A percentile compares a stretch with the other conserved stretches of the same genome.
These are phyloP conservation scores for Campopleginae sp. DNA, from an alignment of 2,888 invertebrate species.

Conservation along the genomic window DNA sequence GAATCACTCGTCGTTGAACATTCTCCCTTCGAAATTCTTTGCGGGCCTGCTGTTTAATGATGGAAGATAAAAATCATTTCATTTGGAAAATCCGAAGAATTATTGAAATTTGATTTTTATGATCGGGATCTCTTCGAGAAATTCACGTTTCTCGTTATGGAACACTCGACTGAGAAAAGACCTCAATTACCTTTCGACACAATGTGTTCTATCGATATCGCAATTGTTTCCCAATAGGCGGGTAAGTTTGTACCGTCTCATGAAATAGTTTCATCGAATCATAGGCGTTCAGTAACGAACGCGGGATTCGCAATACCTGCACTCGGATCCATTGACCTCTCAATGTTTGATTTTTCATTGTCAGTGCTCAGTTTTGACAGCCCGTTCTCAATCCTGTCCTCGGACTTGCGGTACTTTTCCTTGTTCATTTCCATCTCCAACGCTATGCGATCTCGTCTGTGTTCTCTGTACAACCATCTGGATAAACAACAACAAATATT, in stretches of 20 bases:
- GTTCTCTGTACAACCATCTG: slow-evolving; percentile 90
- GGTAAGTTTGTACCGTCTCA: slow-evolving; percentile 62
- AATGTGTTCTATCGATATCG: slow-evolving; percentile 32
- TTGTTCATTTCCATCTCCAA: slow-evolving; percentile 73
- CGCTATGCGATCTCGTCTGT: slow-evolving; percentile 85
- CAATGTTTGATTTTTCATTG: slow-evolving; percentile 73
- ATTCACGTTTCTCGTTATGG: not conserved
- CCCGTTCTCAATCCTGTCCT: slow-evolving; percentile 82
- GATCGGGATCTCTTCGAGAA: not conserved
- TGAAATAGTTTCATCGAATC: slow-evolving; percentile 58
- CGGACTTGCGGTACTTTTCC: slow-evolving; percentile 77
- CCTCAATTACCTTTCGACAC: slow-evolving; percentile 46
- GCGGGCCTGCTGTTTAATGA: slow-evolving; percentile 16
- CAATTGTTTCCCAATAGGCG: slow-evolving; percentile 41
- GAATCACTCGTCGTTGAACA: slow-evolving; percentile 38
- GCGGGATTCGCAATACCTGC: slow-evolving; percentile 84
- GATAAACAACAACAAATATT: not conserved
- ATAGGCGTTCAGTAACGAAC: slow-evolving; percentile 82
- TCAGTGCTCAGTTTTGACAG: slow-evolving; percentile 71
- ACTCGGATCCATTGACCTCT: slow-evolving; percentile 83
- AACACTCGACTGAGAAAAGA: not conserved
- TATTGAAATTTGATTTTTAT: not conserved
- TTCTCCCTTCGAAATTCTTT: not conserved
- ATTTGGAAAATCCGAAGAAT: not conserved
- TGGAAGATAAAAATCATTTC: not conserved